phyloP scores from a whole-genome alignment of 2,888 invertebrate species.

The Congeria kusceri region DNA sequence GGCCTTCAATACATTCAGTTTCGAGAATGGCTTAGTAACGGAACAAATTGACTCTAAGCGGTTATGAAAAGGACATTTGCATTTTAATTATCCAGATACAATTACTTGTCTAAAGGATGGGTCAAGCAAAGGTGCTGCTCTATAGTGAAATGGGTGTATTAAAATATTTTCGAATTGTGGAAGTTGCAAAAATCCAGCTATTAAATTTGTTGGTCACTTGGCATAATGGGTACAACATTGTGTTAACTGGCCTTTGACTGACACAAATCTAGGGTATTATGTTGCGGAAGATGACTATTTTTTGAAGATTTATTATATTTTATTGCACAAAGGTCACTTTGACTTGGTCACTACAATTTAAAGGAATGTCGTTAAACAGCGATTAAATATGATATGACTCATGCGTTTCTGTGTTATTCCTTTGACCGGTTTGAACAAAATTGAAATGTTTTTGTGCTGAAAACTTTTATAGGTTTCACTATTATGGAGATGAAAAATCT shows the following conservation, averaged over 20 bases:
- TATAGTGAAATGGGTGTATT: constrained; percentile 28
- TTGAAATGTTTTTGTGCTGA: background rate
- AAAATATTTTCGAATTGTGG: constrained; percentile 33
- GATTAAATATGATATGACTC: background rate
- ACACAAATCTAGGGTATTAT: background rate
- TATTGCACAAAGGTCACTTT: constrained; percentile 33
- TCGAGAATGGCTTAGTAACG: constrained; percentile 49
- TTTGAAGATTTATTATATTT: constrained; percentile 48
- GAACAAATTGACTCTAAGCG: constrained; percentile 66
- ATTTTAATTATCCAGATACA: constrained; percentile 64
- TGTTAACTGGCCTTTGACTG: background rate
- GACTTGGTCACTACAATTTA: background rate
- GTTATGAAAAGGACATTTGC: constrained; percentile 68
- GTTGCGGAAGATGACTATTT: constrained; percentile 13
- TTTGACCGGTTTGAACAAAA: background rate
- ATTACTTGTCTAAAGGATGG: constrained; percentile 48
- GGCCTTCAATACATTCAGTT: constrained; percentile 32
- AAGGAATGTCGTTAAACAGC: constrained; percentile 18
- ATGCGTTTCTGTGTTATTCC: background rate
- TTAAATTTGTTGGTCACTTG: constrained; percentile 15
- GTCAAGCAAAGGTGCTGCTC: constrained; percentile 38
- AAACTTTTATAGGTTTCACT: background rate
- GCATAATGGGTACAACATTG: constrained; percentile 7
- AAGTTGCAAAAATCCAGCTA: constrained; percentile 10
- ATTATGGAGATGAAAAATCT: too few species aligned